phyloP scores from a whole-genome alignment of 2,113 vertebrate species.

The Elephas maximus region DNA sequence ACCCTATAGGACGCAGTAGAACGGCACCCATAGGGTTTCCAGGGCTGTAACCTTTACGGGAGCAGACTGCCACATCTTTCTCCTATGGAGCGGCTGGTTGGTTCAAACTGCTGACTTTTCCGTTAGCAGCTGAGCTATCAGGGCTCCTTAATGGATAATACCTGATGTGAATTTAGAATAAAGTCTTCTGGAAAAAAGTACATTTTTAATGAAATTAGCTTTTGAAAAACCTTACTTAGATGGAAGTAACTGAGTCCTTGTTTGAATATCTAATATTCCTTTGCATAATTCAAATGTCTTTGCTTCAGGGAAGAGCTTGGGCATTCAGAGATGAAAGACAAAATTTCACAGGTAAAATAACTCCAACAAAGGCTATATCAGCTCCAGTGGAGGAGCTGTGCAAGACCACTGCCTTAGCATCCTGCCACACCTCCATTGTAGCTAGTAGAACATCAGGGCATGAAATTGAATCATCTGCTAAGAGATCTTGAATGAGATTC shows the following conservation, averaged over 20 bases:
- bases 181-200: background rate
- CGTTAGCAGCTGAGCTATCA: background rate
- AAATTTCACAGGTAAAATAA: slow-evolving; percentile 73
- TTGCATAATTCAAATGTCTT: slow-evolving; percentile 76
- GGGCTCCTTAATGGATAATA: background rate
- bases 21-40: background rate
- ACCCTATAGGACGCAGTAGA: background rate
- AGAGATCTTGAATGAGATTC: slow-evolving; percentile 12
- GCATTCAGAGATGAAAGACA: slow-evolving; percentile 78
- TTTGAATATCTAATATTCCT: slow-evolving; percentile 73
- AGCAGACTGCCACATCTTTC: too few species aligned
- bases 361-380: slow-evolving; percentile 11
- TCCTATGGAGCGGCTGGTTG: background rate
- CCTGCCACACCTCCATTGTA: background rate
- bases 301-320: slow-evolving; percentile 66
- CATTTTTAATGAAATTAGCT: slow-evolving; percentile 59
- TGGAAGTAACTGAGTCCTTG: slow-evolving; percentile 59
- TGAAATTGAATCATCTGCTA: background rate
- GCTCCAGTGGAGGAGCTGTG: background rate
- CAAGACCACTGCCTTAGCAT: background rate
- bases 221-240: slow-evolving; percentile 67
- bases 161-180: background rate
- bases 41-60: background rate
- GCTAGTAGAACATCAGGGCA: background rate
- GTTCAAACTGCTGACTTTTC: too few species aligned